These are phyloP conservation scores for Tetranychus urticae DNA, from an alignment of 1,140 invertebrate genomes.

Conservation along the genomic window DNA sequence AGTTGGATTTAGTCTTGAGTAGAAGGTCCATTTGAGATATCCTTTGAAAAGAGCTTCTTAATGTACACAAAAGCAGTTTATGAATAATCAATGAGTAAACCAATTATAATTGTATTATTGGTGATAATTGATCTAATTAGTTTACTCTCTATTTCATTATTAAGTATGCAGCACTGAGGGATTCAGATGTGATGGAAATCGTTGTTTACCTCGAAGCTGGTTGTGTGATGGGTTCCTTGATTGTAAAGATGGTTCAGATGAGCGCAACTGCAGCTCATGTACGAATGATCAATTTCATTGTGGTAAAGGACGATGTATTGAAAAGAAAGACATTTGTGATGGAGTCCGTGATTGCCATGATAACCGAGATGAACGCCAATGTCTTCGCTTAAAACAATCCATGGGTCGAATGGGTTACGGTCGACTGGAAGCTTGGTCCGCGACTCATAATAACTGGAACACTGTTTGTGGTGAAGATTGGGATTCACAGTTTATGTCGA, in stretches of 20 bases:
- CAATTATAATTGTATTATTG: no score
- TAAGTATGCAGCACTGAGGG: constrained; percentile 22
- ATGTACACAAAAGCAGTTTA: no score
- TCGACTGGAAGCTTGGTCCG: constrained; percentile 12
- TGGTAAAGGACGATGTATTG: constrained; percentile 11
- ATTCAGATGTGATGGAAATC: constrained; percentile 14
- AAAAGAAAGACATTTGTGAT: constrained; percentile 46
- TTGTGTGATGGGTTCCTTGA: constrained; percentile 19
- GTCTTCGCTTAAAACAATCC: constrained; percentile 15
- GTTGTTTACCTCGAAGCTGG: constrained; percentile 37
- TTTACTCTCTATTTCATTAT: no score
- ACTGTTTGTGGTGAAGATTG: constrained; percentile 15
- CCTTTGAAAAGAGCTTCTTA: no score
- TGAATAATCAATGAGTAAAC: no score
- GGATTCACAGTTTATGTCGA: constrained; percentile 9
- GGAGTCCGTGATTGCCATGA: constrained; percentile 64
- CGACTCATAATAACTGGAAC: constrained; percentile 9
- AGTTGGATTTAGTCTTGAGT: no score
- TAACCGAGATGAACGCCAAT: constrained; percentile 42
- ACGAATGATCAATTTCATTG: constrained; percentile 12
- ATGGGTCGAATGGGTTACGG: constrained; percentile 11
- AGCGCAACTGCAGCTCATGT: constrained; percentile 46
- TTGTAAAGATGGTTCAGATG: constrained; percentile 35
- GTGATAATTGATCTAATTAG: no score
- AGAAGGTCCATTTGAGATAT: no score